Conservation (phyloP, 2,113 vertebrate genomes). For the Astur gentilis region DNA sequence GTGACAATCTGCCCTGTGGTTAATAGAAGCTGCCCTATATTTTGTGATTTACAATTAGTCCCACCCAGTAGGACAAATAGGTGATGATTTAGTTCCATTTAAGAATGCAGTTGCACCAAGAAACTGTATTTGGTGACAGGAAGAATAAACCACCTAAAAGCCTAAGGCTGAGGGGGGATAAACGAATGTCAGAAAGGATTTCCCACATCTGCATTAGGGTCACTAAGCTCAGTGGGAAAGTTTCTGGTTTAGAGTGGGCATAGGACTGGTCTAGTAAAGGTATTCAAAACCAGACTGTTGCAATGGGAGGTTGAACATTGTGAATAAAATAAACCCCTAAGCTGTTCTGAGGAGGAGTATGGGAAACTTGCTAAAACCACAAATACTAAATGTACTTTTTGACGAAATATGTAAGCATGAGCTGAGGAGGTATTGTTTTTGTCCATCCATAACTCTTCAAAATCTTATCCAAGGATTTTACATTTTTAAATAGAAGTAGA, state of each 20-base stretch:
- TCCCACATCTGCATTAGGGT: background rate
- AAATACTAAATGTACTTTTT: background rate
- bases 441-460: background rate
- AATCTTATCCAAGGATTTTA: background rate
- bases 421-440: background rate
- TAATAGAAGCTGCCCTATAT: background rate
- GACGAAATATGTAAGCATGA: background rate
- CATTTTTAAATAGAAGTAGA: background rate
- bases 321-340: background rate
- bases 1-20: background rate
- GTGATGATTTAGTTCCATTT: background rate
- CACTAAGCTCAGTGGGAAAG: background rate
- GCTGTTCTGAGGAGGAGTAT: background rate
- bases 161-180: background rate
- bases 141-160: background rate
- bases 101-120: background rate
- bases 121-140: background rate
- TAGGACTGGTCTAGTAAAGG: background rate
- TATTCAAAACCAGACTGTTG: background rate
- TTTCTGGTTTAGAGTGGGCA: background rate
- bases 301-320: background rate
- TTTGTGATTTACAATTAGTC: background rate
- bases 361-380: background rate
- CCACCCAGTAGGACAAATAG: background rate
- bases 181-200: background rate